phyloP scores from a whole-genome alignment of 2,797 vertebrate genomes.

The Tapirus indicus region DNA sequence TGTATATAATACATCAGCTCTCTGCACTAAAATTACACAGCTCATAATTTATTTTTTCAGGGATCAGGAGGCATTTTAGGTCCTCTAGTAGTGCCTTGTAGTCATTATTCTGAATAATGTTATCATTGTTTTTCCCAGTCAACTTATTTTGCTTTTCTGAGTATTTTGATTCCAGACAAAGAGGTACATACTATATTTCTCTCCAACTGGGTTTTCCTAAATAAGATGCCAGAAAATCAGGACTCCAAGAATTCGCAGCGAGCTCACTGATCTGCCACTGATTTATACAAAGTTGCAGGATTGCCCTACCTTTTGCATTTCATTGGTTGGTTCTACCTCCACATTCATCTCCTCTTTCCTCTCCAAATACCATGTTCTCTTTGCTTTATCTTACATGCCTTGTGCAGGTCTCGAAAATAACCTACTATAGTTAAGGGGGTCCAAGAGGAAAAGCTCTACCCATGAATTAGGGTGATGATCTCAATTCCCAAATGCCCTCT shows the following conservation, averaged over 20 bases:
- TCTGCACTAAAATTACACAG: background rate
- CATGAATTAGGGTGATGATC: background rate
- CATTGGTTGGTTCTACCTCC: background rate
- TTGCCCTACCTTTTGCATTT: background rate
- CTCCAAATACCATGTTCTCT: background rate
- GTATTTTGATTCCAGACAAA: background rate
- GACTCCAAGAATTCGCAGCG: background rate
- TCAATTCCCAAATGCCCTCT: conserved; percentile 53
- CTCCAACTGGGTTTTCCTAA: conserved; percentile 1
- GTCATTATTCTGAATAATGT: background rate
- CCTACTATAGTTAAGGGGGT: background rate
- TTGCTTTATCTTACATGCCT: background rate
- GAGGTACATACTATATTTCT: background rate
- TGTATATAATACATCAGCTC: background rate
- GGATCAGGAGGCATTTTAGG: background rate
- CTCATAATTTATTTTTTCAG: background rate
- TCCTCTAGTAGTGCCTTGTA: background rate
- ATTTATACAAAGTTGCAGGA: background rate
- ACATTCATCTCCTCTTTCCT: background rate
- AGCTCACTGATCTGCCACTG: background rate
- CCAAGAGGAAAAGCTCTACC: background rate
- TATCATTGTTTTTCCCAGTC: background rate
- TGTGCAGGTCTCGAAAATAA: conserved; percentile 54
- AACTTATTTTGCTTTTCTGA: conserved; percentile 29
- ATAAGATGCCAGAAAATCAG: background rate